These are phyloP conservation scores for Peucedramus taeniatus DNA, from an alignment of 2,113 vertebrate genomes.

Conservation along the genomic window DNA sequence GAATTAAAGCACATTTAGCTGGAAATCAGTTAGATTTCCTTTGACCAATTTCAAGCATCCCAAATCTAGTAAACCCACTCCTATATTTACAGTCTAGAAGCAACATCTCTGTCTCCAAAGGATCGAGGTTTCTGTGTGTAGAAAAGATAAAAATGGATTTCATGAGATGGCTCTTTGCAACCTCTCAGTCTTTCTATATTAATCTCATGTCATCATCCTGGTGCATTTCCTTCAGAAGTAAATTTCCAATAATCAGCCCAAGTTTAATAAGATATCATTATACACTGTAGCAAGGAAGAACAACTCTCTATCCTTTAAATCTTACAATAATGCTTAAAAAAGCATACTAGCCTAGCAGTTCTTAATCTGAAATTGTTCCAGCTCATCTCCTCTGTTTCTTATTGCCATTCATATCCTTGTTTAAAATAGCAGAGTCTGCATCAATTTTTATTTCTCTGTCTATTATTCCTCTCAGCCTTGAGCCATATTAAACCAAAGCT, in stretches of 20 bases:
- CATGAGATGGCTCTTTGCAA: background rate
- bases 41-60: background rate
- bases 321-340: background rate
- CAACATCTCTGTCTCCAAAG: background rate
- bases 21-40: background rate
- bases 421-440: constrained; percentile 36
- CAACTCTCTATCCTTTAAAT: background rate
- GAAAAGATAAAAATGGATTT: background rate
- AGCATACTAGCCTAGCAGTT: background rate
- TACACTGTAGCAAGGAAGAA: background rate
- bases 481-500: constrained; percentile 24
- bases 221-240: background rate
- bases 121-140: background rate
- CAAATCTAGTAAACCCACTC: background rate
- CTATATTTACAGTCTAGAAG: background rate
- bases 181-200: background rate
- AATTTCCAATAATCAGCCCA: background rate
- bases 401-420: constrained; percentile 22
- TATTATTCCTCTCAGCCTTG: constrained; percentile 20
- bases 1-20: background rate
- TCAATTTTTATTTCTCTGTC: constrained; percentile 43
- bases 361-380: constrained; percentile 15
- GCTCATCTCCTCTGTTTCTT: constrained; percentile 22
- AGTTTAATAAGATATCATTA: background rate
- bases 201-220: background rate